phyloP scores from a whole-genome alignment of 2,888 invertebrate species.

The Apomyelois bistriatella region DNA sequence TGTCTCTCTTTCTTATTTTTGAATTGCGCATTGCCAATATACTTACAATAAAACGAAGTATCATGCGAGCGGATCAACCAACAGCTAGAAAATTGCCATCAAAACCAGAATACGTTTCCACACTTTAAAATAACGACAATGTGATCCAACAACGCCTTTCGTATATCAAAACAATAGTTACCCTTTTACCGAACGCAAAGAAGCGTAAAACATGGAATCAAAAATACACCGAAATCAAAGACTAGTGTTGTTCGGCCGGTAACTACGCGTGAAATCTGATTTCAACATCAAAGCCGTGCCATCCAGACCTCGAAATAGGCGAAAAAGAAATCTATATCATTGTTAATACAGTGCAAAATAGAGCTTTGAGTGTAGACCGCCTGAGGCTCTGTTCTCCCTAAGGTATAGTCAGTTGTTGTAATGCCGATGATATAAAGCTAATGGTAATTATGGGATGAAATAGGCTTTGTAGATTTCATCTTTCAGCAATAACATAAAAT shows the following conservation, averaged over 20 bases:
- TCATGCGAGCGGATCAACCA: too few species aligned
- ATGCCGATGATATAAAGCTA: slow-evolving; percentile 5
- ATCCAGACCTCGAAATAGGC: slow-evolving; percentile 27
- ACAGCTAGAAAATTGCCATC: too few species aligned
- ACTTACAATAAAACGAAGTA: too few species aligned
- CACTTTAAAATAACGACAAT: background rate
- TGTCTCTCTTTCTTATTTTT: too few species aligned
- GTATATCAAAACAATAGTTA: slow-evolving; percentile 11
- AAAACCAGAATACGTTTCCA: too few species aligned
- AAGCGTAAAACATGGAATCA: slow-evolving; percentile 70
- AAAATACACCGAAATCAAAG: slow-evolving; percentile 76
- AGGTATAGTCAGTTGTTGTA: slow-evolving; percentile 5
- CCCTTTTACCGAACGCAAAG: background rate
- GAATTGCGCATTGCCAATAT: too few species aligned
- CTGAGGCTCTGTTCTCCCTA: slow-evolving; percentile 3
- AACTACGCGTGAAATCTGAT: slow-evolving; percentile 77
- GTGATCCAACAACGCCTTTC: background rate
- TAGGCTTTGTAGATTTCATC: background rate
- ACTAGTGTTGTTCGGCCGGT: slow-evolving; percentile 69
- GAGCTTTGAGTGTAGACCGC: background rate
- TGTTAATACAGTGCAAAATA: background rate
- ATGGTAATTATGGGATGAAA: slow-evolving; percentile 1
- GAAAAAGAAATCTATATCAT: background rate
- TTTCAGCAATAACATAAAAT: too few species aligned
- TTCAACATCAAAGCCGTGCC: slow-evolving; percentile 70